Evolutionary conservation across 2,113 vertebrate genomes (phyloP).

Genomic region (Urocitellus parryii): DNA sequence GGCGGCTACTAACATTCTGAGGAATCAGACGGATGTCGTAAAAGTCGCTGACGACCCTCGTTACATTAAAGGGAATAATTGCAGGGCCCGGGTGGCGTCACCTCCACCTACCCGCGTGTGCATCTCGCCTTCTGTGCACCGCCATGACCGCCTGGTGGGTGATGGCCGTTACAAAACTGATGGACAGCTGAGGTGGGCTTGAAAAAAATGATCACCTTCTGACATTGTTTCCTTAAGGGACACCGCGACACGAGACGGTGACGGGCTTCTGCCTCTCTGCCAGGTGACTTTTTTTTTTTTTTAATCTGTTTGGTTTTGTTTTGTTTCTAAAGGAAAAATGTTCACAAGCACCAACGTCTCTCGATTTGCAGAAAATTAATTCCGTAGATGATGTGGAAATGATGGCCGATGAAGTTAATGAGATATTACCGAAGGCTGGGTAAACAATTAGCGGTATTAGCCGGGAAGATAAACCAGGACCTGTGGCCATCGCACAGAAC

Average conservation of each 20-base stretch:
- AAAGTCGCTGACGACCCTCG: constrained; percentile 30
- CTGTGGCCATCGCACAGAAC: constrained; percentile 83
- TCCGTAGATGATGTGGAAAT: constrained; percentile 79
- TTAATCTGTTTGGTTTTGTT: constrained; percentile 14
- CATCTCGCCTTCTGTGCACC: not conserved
- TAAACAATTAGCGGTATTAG: constrained; percentile 89
- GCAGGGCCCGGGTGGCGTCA: not conserved
- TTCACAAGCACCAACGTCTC: constrained; percentile 44
- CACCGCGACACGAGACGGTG: not conserved
- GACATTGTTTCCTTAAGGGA: constrained; percentile 1
- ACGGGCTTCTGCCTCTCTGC: not conserved
- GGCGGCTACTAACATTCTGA: not conserved
- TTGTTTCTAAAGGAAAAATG: constrained; percentile 49
- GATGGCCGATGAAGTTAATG: constrained; percentile 88
- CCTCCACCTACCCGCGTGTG: not conserved
- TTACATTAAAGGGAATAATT: constrained; percentile 29
- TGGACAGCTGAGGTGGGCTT: constrained; percentile 15
- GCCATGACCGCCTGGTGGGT: constrained; percentile 43
- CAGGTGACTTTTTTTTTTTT: not conserved
- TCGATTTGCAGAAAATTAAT: constrained; percentile 81
- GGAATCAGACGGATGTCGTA: not conserved
- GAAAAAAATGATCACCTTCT: not conserved
- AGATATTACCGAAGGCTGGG: constrained; percentile 86
- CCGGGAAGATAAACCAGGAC: constrained; percentile 84
- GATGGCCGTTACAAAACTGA: constrained; percentile 61